These are phyloP conservation scores for Asarcornis scutulata DNA, from an alignment of 2,113 vertebrate genomes.

Conservation along the genomic window DNA sequence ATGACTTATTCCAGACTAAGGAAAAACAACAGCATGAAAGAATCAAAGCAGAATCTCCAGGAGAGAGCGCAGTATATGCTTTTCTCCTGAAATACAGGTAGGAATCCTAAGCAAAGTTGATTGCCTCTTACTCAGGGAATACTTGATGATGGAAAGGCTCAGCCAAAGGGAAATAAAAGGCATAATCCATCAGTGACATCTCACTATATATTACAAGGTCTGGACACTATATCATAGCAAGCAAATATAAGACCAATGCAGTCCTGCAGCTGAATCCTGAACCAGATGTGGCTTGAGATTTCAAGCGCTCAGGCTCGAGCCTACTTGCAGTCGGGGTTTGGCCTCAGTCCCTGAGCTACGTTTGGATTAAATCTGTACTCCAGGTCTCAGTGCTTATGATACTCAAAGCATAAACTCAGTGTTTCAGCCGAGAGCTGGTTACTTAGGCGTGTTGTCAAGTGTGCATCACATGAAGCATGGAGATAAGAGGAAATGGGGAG, in stretches of 20 bases:
- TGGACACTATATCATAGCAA: neutral
- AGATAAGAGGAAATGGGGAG: neutral
- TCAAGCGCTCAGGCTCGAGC: neutral
- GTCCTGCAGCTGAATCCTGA: neutral
- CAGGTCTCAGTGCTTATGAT: neutral
- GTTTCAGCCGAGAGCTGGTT: neutral
- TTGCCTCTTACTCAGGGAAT: neutral
- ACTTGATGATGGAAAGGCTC: neutral
- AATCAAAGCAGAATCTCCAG: constrained; percentile 26
- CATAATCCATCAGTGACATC: neutral
- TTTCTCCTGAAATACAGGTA: neutral
- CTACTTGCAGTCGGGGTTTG: neutral
- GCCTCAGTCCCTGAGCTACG: neutral
- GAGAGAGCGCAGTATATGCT: neutral
- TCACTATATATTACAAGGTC: neutral
- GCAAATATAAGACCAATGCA: neutral
- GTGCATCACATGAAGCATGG: accelerated
- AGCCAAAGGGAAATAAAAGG: neutral
- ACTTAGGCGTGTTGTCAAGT: neutral
- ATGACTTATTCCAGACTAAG: constrained; percentile 62
- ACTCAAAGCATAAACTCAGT: neutral
- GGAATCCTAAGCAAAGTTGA: neutral
- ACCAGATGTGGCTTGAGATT: neutral
- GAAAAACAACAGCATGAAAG: constrained; percentile 58
- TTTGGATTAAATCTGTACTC: neutral